These are phyloP conservation scores for Echeneis naucrates DNA, from an alignment of 2,797 vertebrate genomes.

Conservation along the genomic window DNA sequence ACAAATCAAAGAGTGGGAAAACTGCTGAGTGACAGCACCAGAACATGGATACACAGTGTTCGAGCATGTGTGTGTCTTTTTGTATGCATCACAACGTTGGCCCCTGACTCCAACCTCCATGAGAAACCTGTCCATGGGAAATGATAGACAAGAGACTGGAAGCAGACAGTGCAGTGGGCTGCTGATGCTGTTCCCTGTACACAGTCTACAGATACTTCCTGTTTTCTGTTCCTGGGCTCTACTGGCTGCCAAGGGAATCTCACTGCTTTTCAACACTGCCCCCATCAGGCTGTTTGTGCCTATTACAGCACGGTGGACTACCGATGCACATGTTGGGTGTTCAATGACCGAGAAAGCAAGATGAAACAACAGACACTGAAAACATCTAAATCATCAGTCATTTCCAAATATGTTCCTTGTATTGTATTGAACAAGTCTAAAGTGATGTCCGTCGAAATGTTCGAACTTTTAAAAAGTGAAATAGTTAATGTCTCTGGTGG, in stretches of 20 bases:
- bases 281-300: slow-evolving; percentile 52
- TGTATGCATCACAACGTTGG: background rate
- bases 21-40: slow-evolving; percentile 17
- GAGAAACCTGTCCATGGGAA: background rate
- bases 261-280: slow-evolving; percentile 69
- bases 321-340: background rate
- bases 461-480: background rate
- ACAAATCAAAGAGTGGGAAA: slow-evolving; percentile 7
- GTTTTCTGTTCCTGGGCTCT: background rate
- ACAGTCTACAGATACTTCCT: background rate
- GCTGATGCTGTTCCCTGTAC: background rate
- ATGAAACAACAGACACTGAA: background rate
- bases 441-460: background rate
- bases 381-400: background rate
- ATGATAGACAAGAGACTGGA: background rate
- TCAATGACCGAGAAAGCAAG: no score
- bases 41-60: background rate
- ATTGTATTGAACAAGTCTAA: no score
- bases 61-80: background rate
- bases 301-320: slow-evolving; percentile 12
- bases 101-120: background rate
- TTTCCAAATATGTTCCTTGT: no score
- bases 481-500: no score
- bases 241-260: background rate
- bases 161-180: no score